Evolutionary conservation across 2,888 invertebrate species (phyloP).

Genomic region (Ectemnius lituratus): DNA sequence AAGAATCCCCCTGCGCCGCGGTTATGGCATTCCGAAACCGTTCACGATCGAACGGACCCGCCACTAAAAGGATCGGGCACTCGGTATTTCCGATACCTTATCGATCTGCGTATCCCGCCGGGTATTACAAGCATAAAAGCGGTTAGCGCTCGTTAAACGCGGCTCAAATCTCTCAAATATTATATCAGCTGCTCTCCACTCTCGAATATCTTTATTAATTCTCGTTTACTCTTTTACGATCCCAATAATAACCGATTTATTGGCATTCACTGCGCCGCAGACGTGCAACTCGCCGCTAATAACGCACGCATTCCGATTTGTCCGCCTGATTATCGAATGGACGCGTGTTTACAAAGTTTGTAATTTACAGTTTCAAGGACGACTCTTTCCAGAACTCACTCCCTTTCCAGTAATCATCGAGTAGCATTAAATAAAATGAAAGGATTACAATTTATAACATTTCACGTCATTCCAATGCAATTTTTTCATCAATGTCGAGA

Average conservation of each 20-base stretch:
- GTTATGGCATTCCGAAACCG: conserved; percentile 62
- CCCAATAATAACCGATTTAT: too few species aligned
- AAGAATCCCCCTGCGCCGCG: conserved; percentile 57
- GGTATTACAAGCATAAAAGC: background rate
- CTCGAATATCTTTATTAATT: too few species aligned
- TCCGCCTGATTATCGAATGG: too few species aligned
- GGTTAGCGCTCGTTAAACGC: background rate
- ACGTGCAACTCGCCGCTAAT: too few species aligned
- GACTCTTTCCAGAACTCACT: background rate
- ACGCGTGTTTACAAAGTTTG: too few species aligned
- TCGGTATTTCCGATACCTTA: conserved; percentile 33
- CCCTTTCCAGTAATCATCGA: background rate
- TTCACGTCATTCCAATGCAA: too few species aligned
- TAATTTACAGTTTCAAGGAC: background rate
- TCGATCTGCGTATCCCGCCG: conserved; percentile 5
- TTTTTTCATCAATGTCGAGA: too few species aligned
- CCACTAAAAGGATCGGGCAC: conserved; percentile 35
- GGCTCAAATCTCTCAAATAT: background rate
- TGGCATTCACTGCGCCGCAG: too few species aligned
- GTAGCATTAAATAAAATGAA: background rate
- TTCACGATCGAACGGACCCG: conserved; percentile 38
- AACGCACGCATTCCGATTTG: too few species aligned
- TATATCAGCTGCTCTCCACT: background rate
- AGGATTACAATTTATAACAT: background rate
- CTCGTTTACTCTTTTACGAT: too few species aligned